Evolutionary conservation across 2,797 vertebrate genomes (phyloP).

Genomic region (Thamnophis elegans): DNA sequence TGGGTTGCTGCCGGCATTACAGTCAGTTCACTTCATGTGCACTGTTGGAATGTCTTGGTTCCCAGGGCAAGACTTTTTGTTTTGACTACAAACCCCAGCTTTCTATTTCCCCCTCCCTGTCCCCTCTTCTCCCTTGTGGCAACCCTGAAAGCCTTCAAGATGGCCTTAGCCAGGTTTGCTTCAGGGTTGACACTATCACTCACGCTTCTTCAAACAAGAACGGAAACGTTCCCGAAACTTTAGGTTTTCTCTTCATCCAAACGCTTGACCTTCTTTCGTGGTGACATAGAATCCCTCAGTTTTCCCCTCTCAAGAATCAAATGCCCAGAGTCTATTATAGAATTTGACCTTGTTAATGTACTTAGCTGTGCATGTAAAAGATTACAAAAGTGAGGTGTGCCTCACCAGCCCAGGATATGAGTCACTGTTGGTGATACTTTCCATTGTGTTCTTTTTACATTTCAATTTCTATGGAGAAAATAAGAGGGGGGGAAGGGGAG

Average conservation of each 20-base stretch:
- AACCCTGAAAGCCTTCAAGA: not conserved
- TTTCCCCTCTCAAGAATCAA: not conserved
- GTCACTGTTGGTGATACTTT: conserved; percentile 58
- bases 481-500: not conserved
- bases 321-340: not conserved
- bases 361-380: conserved; percentile 50
- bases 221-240: not conserved
- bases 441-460: conserved; percentile 57
- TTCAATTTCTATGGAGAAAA: conserved; percentile 34
- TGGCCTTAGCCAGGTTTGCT: not conserved
- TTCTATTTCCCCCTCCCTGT: not conserved
- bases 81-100: not conserved
- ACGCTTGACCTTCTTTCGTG: conserved; percentile 9
- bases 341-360: conserved; percentile 46
- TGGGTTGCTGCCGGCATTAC: no score
- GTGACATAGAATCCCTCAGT: not conserved
- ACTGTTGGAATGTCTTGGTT: not conserved
- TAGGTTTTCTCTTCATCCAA: not conserved
- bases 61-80: not conserved
- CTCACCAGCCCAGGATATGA: conserved; percentile 68
- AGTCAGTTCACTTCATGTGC: no score
- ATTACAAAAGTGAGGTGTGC: conserved; percentile 47
- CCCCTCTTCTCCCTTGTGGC: not conserved
- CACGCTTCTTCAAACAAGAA: not conserved
- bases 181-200: no score